These are phyloP conservation scores for Baryphthengus martii DNA, from an alignment of 2,113 vertebrate genomes.

Conservation along the genomic window DNA sequence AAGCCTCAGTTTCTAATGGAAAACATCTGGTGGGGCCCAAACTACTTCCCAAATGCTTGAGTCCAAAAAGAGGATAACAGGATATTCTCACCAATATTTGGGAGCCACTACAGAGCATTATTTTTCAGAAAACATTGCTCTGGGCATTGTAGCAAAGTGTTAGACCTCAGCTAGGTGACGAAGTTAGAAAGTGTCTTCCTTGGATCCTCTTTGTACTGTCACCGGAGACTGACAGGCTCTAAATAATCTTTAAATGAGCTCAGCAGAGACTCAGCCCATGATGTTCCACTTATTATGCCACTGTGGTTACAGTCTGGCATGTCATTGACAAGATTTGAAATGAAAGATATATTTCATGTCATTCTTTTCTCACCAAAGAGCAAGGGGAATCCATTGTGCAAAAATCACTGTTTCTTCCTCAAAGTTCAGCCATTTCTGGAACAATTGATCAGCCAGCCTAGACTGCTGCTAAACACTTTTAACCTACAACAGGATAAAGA, in stretches of 20 bases:
- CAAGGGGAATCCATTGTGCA: neutral
- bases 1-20: neutral
- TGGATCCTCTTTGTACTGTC: neutral
- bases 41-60: neutral
- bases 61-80: neutral
- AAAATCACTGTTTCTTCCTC: neutral
- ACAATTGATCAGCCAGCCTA: neutral
- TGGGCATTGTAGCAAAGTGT: neutral
- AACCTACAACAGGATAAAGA: neutral
- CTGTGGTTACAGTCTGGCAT: neutral
- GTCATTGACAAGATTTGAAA: neutral
- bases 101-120: neutral
- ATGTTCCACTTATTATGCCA: neutral
- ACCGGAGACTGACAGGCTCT: neutral
- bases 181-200: neutral
- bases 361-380: neutral
- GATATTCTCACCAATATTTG: neutral
- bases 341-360: neutral
- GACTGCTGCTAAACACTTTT: neutral
- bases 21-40: conserved; percentile 3
- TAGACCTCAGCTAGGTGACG: neutral
- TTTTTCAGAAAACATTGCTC: neutral
- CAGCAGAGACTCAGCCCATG: neutral
- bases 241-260: neutral
- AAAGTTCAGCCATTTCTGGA: neutral